Evolutionary conservation across 2,113 vertebrate species (phyloP).

Genomic region (Trogon surrucura): DNA sequence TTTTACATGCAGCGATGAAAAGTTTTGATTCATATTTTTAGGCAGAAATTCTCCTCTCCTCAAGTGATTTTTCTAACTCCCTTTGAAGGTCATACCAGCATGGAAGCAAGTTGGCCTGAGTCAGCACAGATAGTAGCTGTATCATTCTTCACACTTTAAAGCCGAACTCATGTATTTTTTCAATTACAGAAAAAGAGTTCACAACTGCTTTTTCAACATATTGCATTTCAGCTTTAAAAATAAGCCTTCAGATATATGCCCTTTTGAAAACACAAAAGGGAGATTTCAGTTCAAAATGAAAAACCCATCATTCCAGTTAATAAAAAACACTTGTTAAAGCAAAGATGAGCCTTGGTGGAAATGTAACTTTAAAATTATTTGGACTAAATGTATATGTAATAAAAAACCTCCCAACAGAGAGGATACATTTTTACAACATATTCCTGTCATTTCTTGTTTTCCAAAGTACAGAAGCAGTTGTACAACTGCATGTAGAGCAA

Average conservation of each 20-base stretch:
- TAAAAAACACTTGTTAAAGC: slow-evolving; percentile 75
- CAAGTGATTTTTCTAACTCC: slow-evolving; percentile 55
- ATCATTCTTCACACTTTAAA: slow-evolving; percentile 64
- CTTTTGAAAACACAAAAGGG: slow-evolving; percentile 67
- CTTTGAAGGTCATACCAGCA: slow-evolving; percentile 64
- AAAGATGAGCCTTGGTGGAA: slow-evolving; percentile 72
- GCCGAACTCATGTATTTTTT: slow-evolving; percentile 52
- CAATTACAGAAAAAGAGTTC: slow-evolving; percentile 70
- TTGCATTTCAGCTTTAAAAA: slow-evolving; percentile 74
- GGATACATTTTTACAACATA: slow-evolving; percentile 63
- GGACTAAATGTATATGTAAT: slow-evolving; percentile 72
- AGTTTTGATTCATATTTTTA: slow-evolving; percentile 57
- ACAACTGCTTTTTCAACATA: slow-evolving; percentile 67
- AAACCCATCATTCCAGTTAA: slow-evolving; percentile 69
- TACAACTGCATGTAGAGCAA: slow-evolving; percentile 4
- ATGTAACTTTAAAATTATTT: slow-evolving; percentile 77
- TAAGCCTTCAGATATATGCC: slow-evolving; percentile 69
- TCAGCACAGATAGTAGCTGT: slow-evolving; percentile 69
- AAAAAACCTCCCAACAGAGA: slow-evolving; percentile 75
- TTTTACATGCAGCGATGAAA: slow-evolving; percentile 45
- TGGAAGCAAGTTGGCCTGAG: slow-evolving; percentile 63
- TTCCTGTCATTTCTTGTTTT: slow-evolving; percentile 74
- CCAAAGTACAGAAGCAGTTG: slow-evolving; percentile 56
- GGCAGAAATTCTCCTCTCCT: slow-evolving; percentile 28
- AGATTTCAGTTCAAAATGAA: slow-evolving; percentile 66